Evolutionary conservation across 2,797 vertebrate genomes (phyloP).

Genomic region (Nothura maculosa): DNA sequence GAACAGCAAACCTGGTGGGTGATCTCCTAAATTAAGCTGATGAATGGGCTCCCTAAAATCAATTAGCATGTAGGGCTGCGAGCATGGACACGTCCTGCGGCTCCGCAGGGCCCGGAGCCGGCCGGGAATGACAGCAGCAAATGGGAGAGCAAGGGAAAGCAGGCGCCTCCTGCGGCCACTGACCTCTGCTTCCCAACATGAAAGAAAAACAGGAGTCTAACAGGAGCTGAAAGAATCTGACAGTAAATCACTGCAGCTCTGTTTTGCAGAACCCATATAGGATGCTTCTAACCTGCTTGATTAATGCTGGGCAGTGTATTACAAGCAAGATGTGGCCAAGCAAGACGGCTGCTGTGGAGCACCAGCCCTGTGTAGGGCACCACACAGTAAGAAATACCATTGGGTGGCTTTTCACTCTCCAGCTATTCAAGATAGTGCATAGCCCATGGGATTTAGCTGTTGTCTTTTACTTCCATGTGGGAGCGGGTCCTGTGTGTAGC

Average conservation of each 20-base stretch:
- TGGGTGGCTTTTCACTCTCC: neutral
- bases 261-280: slow-evolving; percentile 31
- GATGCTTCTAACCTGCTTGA: slow-evolving; percentile 68
- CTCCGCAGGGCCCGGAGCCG: slow-evolving; percentile 40
- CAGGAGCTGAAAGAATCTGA: slow-evolving; percentile 71
- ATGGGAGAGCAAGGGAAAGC: slow-evolving; percentile 77
- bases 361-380: neutral
- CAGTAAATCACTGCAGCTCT: slow-evolving; percentile 72
- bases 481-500: neutral
- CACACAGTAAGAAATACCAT: neutral
- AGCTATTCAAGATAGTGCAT: neutral
- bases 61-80: slow-evolving; percentile 85
- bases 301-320: slow-evolving; percentile 67
- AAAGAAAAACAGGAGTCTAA: slow-evolving; percentile 78
- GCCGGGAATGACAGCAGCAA: slow-evolving; percentile 90
- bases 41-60: slow-evolving; percentile 88
- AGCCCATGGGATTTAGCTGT: neutral
- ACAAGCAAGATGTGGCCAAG: neutral
- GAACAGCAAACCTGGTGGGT: slow-evolving; percentile 86
- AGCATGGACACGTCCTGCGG: slow-evolving; percentile 82
- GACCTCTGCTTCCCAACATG: slow-evolving; percentile 72
- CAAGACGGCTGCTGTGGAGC: neutral
- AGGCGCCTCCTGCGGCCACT: slow-evolving; percentile 37
- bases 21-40: slow-evolving; percentile 79
- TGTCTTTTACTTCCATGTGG: neutral